These are phyloP conservation scores for Catocala nupta DNA, from an alignment of 2,888 invertebrate genomes.

Conservation along the genomic window DNA sequence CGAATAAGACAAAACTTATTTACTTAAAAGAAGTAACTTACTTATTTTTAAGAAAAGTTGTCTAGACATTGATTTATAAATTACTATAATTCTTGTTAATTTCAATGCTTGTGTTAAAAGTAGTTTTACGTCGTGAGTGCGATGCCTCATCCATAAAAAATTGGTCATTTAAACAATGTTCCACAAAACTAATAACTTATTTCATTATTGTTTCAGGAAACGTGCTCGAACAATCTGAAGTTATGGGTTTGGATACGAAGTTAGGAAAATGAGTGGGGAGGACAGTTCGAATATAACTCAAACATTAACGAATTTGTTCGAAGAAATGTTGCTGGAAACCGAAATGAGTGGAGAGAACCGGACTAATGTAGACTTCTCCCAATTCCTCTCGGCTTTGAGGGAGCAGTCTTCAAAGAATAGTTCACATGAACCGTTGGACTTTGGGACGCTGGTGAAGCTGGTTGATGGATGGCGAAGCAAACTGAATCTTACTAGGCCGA, in stretches of 20 bases:
- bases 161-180: background rate
- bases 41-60: no score
- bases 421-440: constrained; percentile 73
- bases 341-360: constrained; percentile 69
- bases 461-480: constrained; percentile 74
- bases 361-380: constrained; percentile 69
- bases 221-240: constrained; percentile 16
- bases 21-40: no score
- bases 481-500: constrained; percentile 71
- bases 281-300: constrained; percentile 76
- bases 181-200: background rate
- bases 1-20: no score
- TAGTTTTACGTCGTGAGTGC: no score
- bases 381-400: constrained; percentile 71
- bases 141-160: no score
- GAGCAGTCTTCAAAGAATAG: constrained; percentile 68
- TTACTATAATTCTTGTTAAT: no score
- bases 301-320: constrained; percentile 75
- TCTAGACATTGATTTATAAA: no score
- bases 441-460: constrained; percentile 74
- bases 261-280: constrained; percentile 66
- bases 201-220: constrained; percentile 52
- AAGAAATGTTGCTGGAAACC: constrained; percentile 75
- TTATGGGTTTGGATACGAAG: constrained; percentile 27
- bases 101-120: no score